Evolutionary conservation across 1,140 invertebrate genomes (phyloP).

Genomic region (Drosophila guanche): DNA sequence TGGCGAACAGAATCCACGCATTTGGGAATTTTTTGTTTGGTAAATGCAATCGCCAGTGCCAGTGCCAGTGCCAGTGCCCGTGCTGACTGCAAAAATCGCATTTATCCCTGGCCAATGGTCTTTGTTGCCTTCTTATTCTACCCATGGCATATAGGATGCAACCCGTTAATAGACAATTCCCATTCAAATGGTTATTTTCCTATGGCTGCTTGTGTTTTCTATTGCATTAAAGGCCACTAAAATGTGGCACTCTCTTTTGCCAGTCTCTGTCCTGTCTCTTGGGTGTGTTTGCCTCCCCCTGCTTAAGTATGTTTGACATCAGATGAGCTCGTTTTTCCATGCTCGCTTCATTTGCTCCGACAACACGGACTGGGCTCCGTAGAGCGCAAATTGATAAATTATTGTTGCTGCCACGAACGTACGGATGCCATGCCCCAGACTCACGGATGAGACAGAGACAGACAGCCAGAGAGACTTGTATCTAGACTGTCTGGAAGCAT

Average conservation of each 20-base stretch:
- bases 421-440: too few relatives aligned
- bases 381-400: slow-evolving; percentile 72
- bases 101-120: slow-evolving; percentile 34
- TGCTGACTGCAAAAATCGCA: slow-evolving; percentile 51
- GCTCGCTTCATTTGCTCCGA: slow-evolving; percentile 63
- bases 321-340: slow-evolving; percentile 67
- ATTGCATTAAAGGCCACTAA: slow-evolving; percentile 71
- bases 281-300: slow-evolving; percentile 21
- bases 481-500: background rate
- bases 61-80: too few relatives aligned
- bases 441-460: too few relatives aligned
- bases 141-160: slow-evolving; percentile 14
- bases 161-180: slow-evolving; percentile 66
- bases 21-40: background rate
- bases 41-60: slow-evolving; percentile 14
- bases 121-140: slow-evolving; percentile 33
- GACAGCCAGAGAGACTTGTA: background rate
- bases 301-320: slow-evolving; percentile 72
- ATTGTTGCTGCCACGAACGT: slow-evolving; percentile 41
- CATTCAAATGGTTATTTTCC: slow-evolving; percentile 65
- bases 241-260: slow-evolving; percentile 22
- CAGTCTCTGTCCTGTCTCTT: slow-evolving; percentile 12
- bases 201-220: slow-evolving; percentile 32
- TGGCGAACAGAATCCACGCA: background rate
- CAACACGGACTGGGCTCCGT: slow-evolving; percentile 19